Percentiles rank a stretch among this genome's conserved stretches.
These are phyloP conservation scores for Brachypodius melanocephalos DNA, from an alignment of 2,113 vertebrate genomes.

Conservation along the genomic window DNA sequence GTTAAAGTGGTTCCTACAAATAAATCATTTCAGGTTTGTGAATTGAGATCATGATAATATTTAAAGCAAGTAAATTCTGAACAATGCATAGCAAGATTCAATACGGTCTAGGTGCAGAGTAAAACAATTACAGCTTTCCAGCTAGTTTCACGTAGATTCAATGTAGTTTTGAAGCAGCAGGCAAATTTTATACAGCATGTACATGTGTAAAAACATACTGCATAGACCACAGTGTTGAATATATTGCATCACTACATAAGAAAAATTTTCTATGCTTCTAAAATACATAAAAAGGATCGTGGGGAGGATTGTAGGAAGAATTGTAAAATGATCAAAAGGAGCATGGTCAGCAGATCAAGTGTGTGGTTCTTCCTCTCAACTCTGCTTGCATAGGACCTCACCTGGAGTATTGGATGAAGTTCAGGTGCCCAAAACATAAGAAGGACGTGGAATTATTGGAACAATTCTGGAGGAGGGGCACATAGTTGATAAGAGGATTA, in stretches of 20 bases:
- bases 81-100: neutral
- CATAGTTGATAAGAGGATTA: too few relatives aligned
- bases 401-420: neutral
- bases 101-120: neutral
- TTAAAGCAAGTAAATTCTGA: neutral
- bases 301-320: neutral
- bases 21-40: neutral
- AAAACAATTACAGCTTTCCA: neutral
- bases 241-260: too few relatives aligned
- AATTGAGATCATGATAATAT: neutral
- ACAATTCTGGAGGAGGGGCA: neutral
- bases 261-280: neutral
- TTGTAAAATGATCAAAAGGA: neutral
- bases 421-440: neutral
- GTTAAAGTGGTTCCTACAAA: neutral
- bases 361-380: neutral
- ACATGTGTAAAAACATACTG: neutral
- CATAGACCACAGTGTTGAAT: neutral
- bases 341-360: accelerated
- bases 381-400: neutral
- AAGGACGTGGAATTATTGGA: neutral
- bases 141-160: neutral
- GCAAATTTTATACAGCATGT: neutral
- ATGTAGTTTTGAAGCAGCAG: neutral
- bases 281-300: neutral